A percentile compares a stretch with the other conserved stretches of the same genome.
phyloP scores from a whole-genome alignment of 2,888 invertebrate genomes.

The Napeogenes sylphis region DNA sequence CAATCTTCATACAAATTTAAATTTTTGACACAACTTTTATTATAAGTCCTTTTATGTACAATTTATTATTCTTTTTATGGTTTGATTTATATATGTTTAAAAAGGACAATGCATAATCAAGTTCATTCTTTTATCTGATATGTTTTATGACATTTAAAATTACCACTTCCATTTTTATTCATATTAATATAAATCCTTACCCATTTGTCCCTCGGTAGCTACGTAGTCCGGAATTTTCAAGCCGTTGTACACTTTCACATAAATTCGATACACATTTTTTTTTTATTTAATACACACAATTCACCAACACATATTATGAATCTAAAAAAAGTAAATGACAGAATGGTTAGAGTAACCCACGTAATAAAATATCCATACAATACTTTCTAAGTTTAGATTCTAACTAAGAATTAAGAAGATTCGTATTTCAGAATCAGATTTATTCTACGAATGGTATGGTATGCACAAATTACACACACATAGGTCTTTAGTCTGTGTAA shows the following conservation, averaged over 20 bases:
- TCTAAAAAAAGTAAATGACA: conserved; percentile 38
- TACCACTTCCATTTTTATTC: not conserved
- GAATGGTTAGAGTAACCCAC: not conserved
- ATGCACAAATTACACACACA: no score
- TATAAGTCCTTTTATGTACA: conserved; percentile 24
- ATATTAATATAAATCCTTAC: conserved; percentile 39
- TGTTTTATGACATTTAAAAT: no score
- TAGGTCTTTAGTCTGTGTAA: no score
- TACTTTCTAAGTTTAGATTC: no score
- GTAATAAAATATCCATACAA: no score
- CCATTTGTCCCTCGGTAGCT: conserved; percentile 65
- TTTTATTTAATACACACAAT: conserved; percentile 41
- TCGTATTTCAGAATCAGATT: no score
- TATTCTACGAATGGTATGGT: no score
- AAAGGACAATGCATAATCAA: conserved; percentile 23
- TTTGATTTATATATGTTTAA: conserved; percentile 9
- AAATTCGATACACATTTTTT: conserved; percentile 44
- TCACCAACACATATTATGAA: conserved; percentile 46
- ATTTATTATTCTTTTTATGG: conserved; percentile 33
- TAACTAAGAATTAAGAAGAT: no score
- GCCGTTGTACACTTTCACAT: conserved; percentile 44
- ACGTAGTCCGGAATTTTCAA: conserved; percentile 66
- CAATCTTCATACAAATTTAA: conserved; percentile 54
- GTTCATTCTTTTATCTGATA: conserved; percentile 18
- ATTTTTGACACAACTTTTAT: conserved; percentile 42